These are phyloP conservation scores for Mustela nigripes DNA, from an alignment of 2,113 vertebrate species.

Conservation along the genomic window DNA sequence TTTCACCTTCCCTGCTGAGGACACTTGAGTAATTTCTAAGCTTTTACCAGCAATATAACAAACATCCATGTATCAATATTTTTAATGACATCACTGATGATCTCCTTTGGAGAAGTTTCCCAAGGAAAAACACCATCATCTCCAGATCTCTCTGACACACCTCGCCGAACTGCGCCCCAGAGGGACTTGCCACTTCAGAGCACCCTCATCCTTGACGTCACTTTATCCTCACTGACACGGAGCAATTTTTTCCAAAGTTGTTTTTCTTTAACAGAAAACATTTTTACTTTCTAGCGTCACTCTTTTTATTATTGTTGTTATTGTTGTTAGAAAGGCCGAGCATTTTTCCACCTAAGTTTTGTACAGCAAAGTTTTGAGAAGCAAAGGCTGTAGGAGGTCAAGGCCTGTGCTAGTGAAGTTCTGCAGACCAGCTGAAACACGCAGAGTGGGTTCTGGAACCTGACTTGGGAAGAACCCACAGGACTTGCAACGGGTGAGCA, in stretches of 20 bases:
- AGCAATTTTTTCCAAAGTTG: background rate
- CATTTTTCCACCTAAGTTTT: background rate
- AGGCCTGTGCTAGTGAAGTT: background rate
- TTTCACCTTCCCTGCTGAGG: background rate
- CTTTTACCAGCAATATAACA: background rate
- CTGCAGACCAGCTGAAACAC: background rate
- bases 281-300: background rate
- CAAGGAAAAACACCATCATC: background rate
- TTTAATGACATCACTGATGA: background rate
- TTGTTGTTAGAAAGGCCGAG: background rate
- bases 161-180: accelerated
- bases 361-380: background rate
- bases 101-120: background rate
- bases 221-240: background rate
- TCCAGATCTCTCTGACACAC: background rate
- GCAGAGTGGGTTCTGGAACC: no score
- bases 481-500: background rate
- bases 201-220: background rate
- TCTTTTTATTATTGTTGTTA: background rate
- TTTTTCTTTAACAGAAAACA: background rate
- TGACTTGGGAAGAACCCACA: background rate
- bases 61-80: background rate
- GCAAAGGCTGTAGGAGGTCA: background rate
- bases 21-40: background rate
- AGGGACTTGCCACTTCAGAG: accelerated